Evolutionary conservation across 2,113 vertebrate genomes (phyloP).

Genomic region (Zosterops lateralis): DNA sequence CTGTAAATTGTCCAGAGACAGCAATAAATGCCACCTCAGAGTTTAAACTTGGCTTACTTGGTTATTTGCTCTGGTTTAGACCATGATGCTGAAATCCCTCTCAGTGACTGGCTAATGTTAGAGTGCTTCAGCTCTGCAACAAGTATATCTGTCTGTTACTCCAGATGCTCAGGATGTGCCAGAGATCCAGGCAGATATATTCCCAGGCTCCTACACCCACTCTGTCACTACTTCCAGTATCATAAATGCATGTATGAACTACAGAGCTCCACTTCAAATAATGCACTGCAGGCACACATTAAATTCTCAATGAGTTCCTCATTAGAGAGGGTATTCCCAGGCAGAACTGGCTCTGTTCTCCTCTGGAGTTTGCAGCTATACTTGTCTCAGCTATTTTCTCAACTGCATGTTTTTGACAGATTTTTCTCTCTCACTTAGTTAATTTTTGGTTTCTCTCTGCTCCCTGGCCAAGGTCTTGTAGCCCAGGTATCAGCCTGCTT

Average conservation of each 20-base stretch:
- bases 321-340: not conserved
- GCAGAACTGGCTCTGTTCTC: not conserved
- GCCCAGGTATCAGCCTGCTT: not conserved
- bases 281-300: not conserved
- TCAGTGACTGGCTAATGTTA: no score
- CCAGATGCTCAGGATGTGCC: not conserved
- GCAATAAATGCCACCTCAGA: not conserved
- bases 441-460: not conserved
- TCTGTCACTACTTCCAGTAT: not conserved
- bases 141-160: not conserved
- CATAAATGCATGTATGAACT: not conserved
- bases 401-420: not conserved
- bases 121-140: not conserved
- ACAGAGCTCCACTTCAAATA: not conserved
- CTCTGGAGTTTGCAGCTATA: not conserved
- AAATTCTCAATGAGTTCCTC: not conserved
- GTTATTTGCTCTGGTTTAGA: not conserved
- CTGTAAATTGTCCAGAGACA: not conserved
- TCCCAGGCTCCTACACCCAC: not conserved
- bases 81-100: not conserved
- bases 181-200: not conserved
- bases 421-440: not conserved
- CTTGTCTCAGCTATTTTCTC: not conserved
- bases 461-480: not conserved
- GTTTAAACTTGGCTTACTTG: not conserved